These are phyloP conservation scores for Cottoperca gobio DNA, from an alignment of 2,797 vertebrate genomes.

Conservation along the genomic window DNA sequence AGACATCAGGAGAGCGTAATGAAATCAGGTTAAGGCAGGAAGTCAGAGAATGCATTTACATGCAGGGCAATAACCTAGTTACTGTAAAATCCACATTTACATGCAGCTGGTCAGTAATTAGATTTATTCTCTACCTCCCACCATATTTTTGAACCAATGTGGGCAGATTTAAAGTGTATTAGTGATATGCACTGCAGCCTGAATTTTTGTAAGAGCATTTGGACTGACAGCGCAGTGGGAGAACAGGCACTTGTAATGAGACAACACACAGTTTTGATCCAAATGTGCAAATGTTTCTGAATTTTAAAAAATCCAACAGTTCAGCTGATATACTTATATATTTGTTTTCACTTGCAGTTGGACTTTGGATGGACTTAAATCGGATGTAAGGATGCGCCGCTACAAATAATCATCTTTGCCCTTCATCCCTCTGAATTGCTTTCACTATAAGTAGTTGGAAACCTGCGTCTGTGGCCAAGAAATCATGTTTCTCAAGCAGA, in stretches of 20 bases:
- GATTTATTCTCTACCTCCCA: slow-evolving; percentile 33
- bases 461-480: not conserved
- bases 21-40: slow-evolving; percentile 30
- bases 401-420: not conserved
- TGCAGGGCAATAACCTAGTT: slow-evolving; percentile 22
- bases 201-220: slow-evolving; percentile 16
- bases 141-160: slow-evolving; percentile 7
- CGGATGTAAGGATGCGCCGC: not conserved
- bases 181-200: slow-evolving; percentile 20
- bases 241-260: slow-evolving; percentile 18
- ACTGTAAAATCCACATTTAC: slow-evolving; percentile 22
- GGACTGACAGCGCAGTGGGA: slow-evolving; percentile 3
- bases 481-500: not conserved
- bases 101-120: slow-evolving; percentile 21
- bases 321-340: not conserved
- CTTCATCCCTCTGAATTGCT: not conserved
- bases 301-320: slow-evolving; percentile 1
- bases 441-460: not conserved
- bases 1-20: slow-evolving; percentile 3
- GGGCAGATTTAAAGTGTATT: slow-evolving; percentile 23
- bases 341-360: not conserved
- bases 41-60: slow-evolving; percentile 33
- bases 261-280: not conserved
- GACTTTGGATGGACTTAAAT: not conserved
- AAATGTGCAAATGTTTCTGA: slow-evolving; percentile 8